Evolutionary conservation across 2,113 vertebrate species (phyloP).

Genomic region (Salvelinus sp.): DNA sequence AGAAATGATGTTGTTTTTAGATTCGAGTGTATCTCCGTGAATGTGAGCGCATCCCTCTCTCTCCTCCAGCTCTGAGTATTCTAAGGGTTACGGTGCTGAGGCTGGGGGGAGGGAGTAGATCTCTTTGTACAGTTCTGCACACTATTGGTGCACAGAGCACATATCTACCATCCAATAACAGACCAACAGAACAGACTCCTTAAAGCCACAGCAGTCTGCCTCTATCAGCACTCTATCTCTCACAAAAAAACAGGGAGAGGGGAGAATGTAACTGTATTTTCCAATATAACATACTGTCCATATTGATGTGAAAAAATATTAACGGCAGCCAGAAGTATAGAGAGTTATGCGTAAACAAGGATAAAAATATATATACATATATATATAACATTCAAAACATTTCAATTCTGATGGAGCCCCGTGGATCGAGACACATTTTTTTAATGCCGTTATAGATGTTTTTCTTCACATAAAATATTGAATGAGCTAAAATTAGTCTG

Average conservation of each 20-base stretch:
- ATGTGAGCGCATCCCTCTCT: slow-evolving; percentile 16
- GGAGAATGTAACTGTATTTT: not conserved
- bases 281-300: no score
- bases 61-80: slow-evolving; percentile 42
- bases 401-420: no score
- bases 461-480: no score
- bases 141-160: slow-evolving; percentile 69
- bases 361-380: no score
- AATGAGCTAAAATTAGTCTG: no score
- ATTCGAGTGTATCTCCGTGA: not conserved
- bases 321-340: no score
- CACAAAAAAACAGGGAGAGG: not conserved
- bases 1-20: not conserved
- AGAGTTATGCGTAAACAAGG: no score
- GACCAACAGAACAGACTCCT: not conserved
- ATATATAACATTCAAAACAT: no score
- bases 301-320: no score
- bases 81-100: slow-evolving; percentile 54
- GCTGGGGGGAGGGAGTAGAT: slow-evolving; percentile 76
- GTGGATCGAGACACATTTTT: no score
- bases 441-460: no score
- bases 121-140: slow-evolving; percentile 65
- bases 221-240: slow-evolving; percentile 58
- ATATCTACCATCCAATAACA: slow-evolving; percentile 62
- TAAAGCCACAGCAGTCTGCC: slow-evolving; percentile 41